These are phyloP conservation scores for Heterodera carotae DNA, from an alignment of 1,140 invertebrate species.

Conservation along the genomic window DNA sequence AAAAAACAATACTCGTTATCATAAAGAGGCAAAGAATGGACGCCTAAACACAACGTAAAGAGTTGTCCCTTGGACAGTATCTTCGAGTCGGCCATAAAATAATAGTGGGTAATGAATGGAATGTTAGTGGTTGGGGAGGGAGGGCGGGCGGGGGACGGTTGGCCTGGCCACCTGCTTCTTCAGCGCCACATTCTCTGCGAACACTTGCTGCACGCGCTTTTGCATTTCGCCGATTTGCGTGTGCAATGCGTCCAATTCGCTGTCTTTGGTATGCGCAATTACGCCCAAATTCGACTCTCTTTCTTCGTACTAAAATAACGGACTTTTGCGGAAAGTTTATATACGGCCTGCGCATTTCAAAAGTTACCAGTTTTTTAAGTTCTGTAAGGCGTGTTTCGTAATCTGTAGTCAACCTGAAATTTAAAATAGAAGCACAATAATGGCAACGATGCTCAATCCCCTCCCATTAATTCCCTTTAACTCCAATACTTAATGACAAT, in stretches of 20 bases:
- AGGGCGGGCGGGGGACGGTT: background rate
- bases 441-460: too few relatives aligned
- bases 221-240: constrained; percentile 44
- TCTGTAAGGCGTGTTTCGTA: constrained; percentile 52
- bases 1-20: constrained; percentile 14
- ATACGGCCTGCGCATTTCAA: background rate
- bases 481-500: background rate
- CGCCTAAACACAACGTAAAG: too few relatives aligned
- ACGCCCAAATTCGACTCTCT: constrained; percentile 41
- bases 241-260: constrained; percentile 38
- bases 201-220: constrained; percentile 42
- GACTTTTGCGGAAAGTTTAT: background rate
- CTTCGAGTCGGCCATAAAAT: too few relatives aligned
- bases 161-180: constrained; percentile 50
- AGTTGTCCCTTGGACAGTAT: too few relatives aligned
- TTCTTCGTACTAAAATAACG: constrained; percentile 49
- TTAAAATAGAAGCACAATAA: background rate
- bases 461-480: too few relatives aligned
- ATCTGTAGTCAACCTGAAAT: constrained; percentile 37
- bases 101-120: too few relatives aligned
- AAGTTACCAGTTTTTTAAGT: constrained; percentile 45
- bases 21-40: too few relatives aligned
- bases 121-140: too few relatives aligned
- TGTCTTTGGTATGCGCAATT: constrained; percentile 41
- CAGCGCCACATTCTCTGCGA: constrained; percentile 47